Evolutionary conservation across 2,113 vertebrate genomes (phyloP), one percentile per base, ranked within the genome.

Genomic region (Forbesichthys papilliferus): DNA sequence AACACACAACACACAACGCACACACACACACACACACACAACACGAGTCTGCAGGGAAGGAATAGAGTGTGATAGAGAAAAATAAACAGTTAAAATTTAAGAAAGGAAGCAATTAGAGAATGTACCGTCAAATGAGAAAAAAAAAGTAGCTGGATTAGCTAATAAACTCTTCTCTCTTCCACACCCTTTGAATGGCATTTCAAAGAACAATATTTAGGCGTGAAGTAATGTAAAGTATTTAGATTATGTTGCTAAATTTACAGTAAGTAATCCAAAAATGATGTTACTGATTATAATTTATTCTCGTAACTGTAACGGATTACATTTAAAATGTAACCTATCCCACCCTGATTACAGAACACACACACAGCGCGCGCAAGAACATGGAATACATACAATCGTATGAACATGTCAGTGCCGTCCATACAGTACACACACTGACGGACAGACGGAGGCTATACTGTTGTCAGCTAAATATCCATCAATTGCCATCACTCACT

Each of bases 401-500:
- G 3, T 10, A 16, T 52, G 53, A 3, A 55, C 16, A 11, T 58
- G 20, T 58, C 9, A 16, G 36, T 10, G 18, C 56, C 47, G 49
- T 53, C 8, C 48, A 48, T 54, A 46, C 27, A 59, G n/a, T 8
- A 62, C 49, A 67, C 57, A 53, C 52, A 18, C 65, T 85, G 80
- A 84, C 77, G 84, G 82, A 90, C 87, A 75, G 68, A 71, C 63
- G 77, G 67, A 55, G 75, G 20, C 51, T 68, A 60, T 27, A 27
- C 27, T 27, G 27, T 27, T 27, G 69, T 61, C 69, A 76, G 75
- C 82, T 84, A 86, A 84, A 73, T 63, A 72, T 73, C 73, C 86
- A 87, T 87, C 89, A 86, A 86, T 90, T 91, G 77, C 87, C 77
- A 90, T 91, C 87, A 69, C 73, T 88, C 70, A 84, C 85, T 85